Conservation (phyloP, 2,113 vertebrate species). For the Rhadina sibilatrix region DNA sequence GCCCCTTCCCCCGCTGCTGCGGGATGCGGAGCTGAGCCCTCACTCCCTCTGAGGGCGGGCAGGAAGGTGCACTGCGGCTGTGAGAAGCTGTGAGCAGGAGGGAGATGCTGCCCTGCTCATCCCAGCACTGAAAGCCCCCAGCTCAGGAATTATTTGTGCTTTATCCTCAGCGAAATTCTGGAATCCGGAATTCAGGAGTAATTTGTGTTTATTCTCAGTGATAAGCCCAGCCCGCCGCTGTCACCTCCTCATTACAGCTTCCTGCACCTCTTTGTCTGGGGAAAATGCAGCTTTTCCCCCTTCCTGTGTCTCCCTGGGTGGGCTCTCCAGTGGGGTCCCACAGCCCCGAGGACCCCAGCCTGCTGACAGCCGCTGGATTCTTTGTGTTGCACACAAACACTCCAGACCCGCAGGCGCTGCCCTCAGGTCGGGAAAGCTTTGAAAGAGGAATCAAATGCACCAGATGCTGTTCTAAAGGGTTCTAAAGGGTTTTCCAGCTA, state of each 20-base stretch:
- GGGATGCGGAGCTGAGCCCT: background rate
- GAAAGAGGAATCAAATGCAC: background rate
- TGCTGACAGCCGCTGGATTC: background rate
- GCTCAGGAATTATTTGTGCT: background rate
- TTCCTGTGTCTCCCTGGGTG: background rate
- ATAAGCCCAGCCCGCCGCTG: rapidly evolving
- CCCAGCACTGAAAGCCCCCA: background rate
- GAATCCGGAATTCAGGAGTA: background rate
- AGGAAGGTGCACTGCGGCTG: rapidly evolving
- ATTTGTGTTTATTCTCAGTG: background rate
- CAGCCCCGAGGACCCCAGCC: background rate
- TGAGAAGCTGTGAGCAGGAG: rapidly evolving
- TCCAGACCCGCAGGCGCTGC: background rate
- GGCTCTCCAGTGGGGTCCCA: background rate
- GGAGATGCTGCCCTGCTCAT: background rate
- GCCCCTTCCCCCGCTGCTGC: background rate
- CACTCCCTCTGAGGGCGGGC: rapidly evolving
- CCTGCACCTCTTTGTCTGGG: background rate
- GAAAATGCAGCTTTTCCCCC: background rate
- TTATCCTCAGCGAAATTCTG: background rate
- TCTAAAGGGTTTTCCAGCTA: background rate
- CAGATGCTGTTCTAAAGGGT: background rate
- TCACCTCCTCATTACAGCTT: background rate
- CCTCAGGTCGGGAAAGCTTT: background rate
- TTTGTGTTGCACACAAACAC: slow-evolving; percentile 20